Conservation (phyloP, 2,797 vertebrate species). For the Sorex maritimensis region DNA sequence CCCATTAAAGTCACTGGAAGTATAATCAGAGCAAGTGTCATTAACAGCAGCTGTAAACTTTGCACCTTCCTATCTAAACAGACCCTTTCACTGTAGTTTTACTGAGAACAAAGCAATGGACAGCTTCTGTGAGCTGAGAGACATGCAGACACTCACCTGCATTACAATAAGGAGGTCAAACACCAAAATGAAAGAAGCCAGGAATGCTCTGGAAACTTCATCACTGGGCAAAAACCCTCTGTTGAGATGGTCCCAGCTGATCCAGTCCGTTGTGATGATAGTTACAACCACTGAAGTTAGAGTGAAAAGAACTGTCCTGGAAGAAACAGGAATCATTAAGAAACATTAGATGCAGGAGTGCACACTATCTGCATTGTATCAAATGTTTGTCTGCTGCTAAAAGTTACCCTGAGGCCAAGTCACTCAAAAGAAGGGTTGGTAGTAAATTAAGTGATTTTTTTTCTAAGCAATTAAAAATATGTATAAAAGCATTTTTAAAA, state of each 20-base stretch:
- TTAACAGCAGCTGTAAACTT: background rate
- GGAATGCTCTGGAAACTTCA: slow-evolving; percentile 98
- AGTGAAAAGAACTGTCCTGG: slow-evolving; percentile 96
- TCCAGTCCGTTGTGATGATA: slow-evolving; percentile 99
- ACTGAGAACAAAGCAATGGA: background rate
- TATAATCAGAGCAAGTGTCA: slow-evolving; percentile 52
- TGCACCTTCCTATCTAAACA: slow-evolving; percentile 62
- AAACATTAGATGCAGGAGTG: background rate
- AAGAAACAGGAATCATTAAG: slow-evolving; percentile 82
- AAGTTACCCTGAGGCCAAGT: background rate
- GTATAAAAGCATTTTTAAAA: slow-evolving; percentile 22
- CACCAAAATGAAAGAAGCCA: slow-evolving; percentile 99
- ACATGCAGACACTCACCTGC: slow-evolving; percentile 93
- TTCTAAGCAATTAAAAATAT: slow-evolving; percentile 30
- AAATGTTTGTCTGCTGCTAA: slow-evolving; percentile 45
- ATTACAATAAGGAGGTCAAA: slow-evolving; percentile 99
- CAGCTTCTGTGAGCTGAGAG: slow-evolving; percentile 41
- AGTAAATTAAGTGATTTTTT: background rate
- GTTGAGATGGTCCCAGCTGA: slow-evolving; percentile 99
- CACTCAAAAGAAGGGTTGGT: slow-evolving; percentile 65
- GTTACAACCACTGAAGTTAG: slow-evolving; percentile 98
- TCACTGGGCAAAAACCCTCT: slow-evolving; percentile 98
- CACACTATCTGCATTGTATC: slow-evolving; percentile 17
- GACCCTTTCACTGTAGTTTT: slow-evolving; percentile 39
- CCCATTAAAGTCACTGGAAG: slow-evolving; percentile 30